Conservation (phyloP, 2,113 vertebrate species). For the Hippocampus barbouri region DNA sequence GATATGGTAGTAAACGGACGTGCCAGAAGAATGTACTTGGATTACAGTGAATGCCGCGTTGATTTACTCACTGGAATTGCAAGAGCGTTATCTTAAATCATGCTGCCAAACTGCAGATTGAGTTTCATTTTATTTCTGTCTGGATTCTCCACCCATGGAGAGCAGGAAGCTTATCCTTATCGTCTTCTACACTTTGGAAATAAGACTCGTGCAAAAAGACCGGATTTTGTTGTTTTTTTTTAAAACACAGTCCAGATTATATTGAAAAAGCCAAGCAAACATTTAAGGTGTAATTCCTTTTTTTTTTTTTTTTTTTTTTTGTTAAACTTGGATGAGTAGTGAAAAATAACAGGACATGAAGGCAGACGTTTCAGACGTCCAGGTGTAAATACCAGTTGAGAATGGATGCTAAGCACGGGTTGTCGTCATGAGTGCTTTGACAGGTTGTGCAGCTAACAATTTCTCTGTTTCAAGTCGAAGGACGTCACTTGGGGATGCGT, state of each 20-base stretch:
- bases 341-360: slow-evolving; percentile 40
- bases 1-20: slow-evolving; percentile 65
- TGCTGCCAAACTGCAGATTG: slow-evolving; percentile 46
- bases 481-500: slow-evolving; percentile 32
- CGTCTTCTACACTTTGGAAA: slow-evolving; percentile 60
- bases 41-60: slow-evolving; percentile 55
- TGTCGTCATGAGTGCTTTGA: slow-evolving; percentile 47
- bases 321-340: not conserved
- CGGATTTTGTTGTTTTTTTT: not conserved
- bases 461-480: slow-evolving; percentile 50
- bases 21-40: slow-evolving; percentile 60
- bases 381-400: slow-evolving; percentile 49
- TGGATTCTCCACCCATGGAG: slow-evolving; percentile 51
- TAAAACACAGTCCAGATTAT: slow-evolving; percentile 22
- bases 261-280: slow-evolving; percentile 31
- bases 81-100: slow-evolving; percentile 55
- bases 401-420: slow-evolving; percentile 59
- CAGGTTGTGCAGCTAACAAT: slow-evolving; percentile 36
- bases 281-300: not conserved
- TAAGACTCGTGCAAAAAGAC: slow-evolving; percentile 46
- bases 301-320: not conserved
- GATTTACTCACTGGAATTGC: slow-evolving; percentile 52
- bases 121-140: slow-evolving; percentile 65
- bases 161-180: slow-evolving; percentile 45
- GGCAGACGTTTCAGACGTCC: slow-evolving; percentile 40